Evolutionary conservation across 2,888 invertebrate genomes (phyloP).

Genomic region (Sminthurinus aureus): DNA sequence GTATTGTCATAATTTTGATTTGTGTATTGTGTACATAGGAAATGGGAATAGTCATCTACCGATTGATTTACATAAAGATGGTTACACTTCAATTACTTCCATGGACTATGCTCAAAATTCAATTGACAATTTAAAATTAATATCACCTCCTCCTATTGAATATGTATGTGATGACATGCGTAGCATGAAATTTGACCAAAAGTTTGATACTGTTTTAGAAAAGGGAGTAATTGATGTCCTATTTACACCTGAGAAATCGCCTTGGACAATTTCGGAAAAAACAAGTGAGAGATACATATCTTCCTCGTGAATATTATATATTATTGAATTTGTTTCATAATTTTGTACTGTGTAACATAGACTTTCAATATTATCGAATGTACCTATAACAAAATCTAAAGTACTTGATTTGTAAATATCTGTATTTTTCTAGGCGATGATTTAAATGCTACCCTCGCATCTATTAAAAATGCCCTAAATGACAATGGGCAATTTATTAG

Average conservation of each 20-base stretch:
- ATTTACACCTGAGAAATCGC: conserved; percentile 39
- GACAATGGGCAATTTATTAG: conserved; percentile 44
- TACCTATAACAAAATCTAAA: no score
- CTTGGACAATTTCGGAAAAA: conserved; percentile 42
- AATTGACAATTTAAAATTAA: conserved; percentile 61
- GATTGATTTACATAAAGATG: conserved; percentile 62
- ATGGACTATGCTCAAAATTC: conserved; percentile 63
- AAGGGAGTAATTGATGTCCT: conserved; percentile 45
- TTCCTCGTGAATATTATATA: no score
- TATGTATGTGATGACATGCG: conserved; percentile 63
- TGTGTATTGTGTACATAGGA: conserved; percentile 57
- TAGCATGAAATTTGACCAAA: conserved; percentile 33
- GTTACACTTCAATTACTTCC: conserved; percentile 62
- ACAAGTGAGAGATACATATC: conserved; percentile 16
- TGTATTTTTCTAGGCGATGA: not conserved
- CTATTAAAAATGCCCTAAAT: conserved; percentile 34
- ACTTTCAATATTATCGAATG: no score
- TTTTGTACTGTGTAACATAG: no score
- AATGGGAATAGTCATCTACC: conserved; percentile 64
- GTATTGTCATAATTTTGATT: not conserved
- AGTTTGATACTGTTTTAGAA: conserved; percentile 42
- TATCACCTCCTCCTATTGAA: conserved; percentile 61
- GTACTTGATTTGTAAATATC: no score
- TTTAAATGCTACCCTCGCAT: conserved; percentile 31
- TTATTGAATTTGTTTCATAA: no score